These are phyloP conservation scores for Napeogenes inachia DNA, from an alignment of 2,888 invertebrate genomes.

Conservation along the genomic window DNA sequence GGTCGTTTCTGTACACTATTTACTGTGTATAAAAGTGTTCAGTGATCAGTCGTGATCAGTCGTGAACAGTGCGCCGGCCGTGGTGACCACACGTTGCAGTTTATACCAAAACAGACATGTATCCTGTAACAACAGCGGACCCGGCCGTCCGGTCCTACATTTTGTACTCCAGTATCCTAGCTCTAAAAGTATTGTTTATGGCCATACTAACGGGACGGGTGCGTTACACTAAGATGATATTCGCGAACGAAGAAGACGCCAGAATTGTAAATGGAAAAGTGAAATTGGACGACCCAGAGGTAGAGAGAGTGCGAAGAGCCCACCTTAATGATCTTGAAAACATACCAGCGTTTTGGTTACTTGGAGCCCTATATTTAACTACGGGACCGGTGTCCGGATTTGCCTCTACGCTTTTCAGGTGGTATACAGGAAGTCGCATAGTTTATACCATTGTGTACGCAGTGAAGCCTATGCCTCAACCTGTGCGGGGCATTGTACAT, in stretches of 20 bases:
- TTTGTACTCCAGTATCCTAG: conserved; percentile 55
- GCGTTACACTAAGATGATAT: conserved; percentile 48
- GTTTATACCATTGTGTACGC: conserved; percentile 81
- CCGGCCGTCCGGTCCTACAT: conserved; percentile 53
- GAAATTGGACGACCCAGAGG: conserved; percentile 55
- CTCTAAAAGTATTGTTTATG: conserved; percentile 52
- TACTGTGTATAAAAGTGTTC: neutral
- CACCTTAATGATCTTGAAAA: conserved; percentile 85
- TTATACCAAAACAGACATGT: conserved; percentile 41
- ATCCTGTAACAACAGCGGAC: conserved; percentile 8
- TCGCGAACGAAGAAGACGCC: conserved; percentile 59
- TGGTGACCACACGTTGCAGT: conserved; percentile 32
- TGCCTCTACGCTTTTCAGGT: conserved; percentile 41
- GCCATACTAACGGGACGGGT: conserved; percentile 44
- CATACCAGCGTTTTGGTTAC: conserved; percentile 79
- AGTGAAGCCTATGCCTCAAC: conserved; percentile 78
- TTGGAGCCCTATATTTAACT: conserved; percentile 68
- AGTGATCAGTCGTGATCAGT: neutral
- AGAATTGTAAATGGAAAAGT: conserved; percentile 38
- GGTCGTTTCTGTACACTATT: neutral
- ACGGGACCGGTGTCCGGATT: conserved; percentile 59
- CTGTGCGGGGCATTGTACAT: conserved; percentile 53
- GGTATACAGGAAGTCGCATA: conserved; percentile 69
- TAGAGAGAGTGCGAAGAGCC: conserved; percentile 71
- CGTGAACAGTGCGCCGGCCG: neutral